phyloP scores from a whole-genome alignment of 2,888 invertebrate species.

The Rhingia campestris region DNA sequence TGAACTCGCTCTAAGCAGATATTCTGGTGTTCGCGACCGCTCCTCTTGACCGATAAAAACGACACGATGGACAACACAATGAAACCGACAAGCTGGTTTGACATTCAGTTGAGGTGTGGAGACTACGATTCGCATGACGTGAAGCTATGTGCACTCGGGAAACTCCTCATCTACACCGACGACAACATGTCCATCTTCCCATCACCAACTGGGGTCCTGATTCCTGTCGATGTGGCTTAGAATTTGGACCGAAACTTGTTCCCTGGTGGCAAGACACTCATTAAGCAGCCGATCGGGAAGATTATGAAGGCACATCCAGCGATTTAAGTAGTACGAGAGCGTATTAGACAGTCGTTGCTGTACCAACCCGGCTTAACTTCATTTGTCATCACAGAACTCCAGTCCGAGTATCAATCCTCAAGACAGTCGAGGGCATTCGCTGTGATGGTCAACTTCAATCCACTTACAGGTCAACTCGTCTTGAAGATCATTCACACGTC shows the following conservation, averaged over 20 bases:
- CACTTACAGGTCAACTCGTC: constrained; percentile 98
- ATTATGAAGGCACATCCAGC: constrained; percentile 99
- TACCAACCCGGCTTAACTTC: constrained; percentile 99
- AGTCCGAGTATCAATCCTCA: constrained; percentile 99
- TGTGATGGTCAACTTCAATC: constrained; percentile 99
- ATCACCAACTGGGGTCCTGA: constrained; percentile 97
- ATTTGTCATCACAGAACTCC: constrained; percentile 99
- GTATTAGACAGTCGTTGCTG: constrained; percentile 98
- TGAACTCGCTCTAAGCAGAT: constrained; percentile 99
- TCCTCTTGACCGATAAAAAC: constrained; percentile 97
- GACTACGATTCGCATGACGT: constrained; percentile 99
- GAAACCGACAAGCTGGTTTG: constrained; percentile 99
- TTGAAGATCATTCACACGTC: constrained; percentile 99
- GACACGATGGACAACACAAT: constrained; percentile 99
- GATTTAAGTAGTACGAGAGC: constrained; percentile 97
- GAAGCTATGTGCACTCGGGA: constrained; percentile 97
- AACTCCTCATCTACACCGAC: constrained; percentile 99
- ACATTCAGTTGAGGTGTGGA: constrained; percentile 99
- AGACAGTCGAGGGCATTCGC: constrained; percentile 98
- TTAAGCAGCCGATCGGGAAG: constrained; percentile 88
- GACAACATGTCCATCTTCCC: constrained; percentile 99
- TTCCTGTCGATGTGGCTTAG: constrained; percentile 98
- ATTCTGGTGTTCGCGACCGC: constrained; percentile 98
- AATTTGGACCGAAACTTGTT: constrained; percentile 99
- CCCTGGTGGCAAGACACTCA: constrained; percentile 98